Conservation (phyloP, 1,140 invertebrate species). For the Neodiprion lecontei region DNA sequence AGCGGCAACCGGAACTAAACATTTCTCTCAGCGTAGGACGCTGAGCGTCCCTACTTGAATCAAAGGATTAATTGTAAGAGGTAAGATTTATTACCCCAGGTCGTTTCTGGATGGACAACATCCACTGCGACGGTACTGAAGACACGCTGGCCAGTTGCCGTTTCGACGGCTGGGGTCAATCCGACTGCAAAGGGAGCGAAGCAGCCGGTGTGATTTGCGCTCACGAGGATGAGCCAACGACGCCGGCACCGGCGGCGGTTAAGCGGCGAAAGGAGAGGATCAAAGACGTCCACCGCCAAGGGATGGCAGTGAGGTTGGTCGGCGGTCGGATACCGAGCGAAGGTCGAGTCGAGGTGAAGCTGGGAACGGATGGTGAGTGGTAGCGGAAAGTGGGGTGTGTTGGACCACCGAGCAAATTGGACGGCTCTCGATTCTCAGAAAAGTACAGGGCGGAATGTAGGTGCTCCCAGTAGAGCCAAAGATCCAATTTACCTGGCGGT, state of each 20-base stretch:
- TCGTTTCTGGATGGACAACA: conserved; percentile 89
- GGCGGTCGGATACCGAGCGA: conserved; percentile 71
- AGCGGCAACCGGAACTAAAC: too few relatives aligned
- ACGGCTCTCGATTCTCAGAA: too few relatives aligned
- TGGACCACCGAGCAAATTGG: too few relatives aligned
- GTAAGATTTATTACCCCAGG: conserved; percentile 55
- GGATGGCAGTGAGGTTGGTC: conserved; percentile 61
- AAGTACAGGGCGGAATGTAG: too few relatives aligned
- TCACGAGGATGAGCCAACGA: conserved; percentile 42
- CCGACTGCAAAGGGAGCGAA: conserved; percentile 80
- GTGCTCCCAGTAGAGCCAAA: too few relatives aligned
- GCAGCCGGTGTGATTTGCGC: conserved; percentile 83
- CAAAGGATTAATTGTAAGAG: too few relatives aligned
- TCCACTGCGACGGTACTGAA: conserved; percentile 85
- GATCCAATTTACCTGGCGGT: too few relatives aligned
- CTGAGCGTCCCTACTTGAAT: too few relatives aligned
- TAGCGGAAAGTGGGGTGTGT: too few relatives aligned
- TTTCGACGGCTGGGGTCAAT: conserved; percentile 83
- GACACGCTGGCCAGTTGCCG: conserved; percentile 73
- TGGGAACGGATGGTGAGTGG: conserved; percentile 49
- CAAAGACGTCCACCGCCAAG: conserved; percentile 51
- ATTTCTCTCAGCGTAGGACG: too few relatives aligned
- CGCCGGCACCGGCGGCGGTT: conserved; percentile 28
- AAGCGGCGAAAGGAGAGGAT: conserved; percentile 49
- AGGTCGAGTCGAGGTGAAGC: conserved; percentile 80